phyloP scores from a whole-genome alignment of 2,113 vertebrate genomes.

The Misgurnus mizolepis region DNA sequence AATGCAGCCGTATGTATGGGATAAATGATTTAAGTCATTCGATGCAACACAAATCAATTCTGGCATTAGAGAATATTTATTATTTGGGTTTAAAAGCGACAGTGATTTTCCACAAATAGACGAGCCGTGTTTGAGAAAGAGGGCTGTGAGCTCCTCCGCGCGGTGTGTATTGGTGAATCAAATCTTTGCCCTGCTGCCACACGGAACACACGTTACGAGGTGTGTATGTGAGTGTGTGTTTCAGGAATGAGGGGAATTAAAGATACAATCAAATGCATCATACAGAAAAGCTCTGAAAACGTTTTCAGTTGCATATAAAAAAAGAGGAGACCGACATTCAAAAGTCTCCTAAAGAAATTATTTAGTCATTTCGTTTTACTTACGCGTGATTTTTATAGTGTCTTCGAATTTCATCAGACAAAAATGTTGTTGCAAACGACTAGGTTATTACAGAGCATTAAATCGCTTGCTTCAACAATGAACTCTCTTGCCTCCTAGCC shows the following conservation, averaged over 20 bases:
- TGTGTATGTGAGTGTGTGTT: not conserved
- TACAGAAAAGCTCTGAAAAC: not conserved
- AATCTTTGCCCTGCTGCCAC: not conserved
- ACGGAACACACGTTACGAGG: not conserved
- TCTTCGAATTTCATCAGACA: constrained; percentile 16
- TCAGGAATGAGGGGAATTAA: constrained; percentile 12
- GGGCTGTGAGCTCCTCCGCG: constrained; percentile 76
- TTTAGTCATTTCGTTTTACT: constrained; percentile 1
- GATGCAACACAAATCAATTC: not conserved
- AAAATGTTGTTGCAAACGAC: constrained; percentile 8
- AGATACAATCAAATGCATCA: not conserved
- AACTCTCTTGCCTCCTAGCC: not conserved
- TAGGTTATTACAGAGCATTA: not conserved
- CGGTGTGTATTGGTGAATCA: constrained; percentile 66
- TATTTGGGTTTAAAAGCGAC: not conserved
- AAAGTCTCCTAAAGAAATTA: constrained; percentile 7
- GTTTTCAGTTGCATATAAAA: not conserved
- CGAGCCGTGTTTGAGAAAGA: constrained; percentile 57
- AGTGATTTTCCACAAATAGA: not conserved
- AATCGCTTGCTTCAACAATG: constrained; percentile 2
- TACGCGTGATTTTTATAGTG: not conserved
- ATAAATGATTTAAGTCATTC: not conserved
- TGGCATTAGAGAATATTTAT: not conserved
- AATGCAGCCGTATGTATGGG: not conserved
- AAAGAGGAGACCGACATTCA: too few species aligned